Evolutionary conservation across 2,797 vertebrate genomes (phyloP).

Genomic region (Falco rusticolus): DNA sequence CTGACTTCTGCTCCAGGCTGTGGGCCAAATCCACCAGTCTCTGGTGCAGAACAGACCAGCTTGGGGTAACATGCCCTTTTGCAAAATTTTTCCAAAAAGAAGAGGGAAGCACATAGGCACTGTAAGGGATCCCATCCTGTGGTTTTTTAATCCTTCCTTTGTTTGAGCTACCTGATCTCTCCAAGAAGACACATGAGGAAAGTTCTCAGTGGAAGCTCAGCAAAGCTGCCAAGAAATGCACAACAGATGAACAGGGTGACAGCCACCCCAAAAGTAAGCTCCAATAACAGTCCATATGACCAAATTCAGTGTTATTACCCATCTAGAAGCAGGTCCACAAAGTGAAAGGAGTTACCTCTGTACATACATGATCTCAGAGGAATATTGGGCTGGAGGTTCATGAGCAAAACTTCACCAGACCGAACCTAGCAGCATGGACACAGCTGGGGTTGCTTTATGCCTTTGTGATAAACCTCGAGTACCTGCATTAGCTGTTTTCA

Average conservation of each 20-base stretch:
- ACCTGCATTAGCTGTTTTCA: neutral
- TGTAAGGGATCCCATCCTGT: neutral
- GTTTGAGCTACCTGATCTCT: neutral
- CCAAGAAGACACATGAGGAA: neutral
- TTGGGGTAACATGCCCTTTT: neutral
- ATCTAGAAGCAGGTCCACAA: neutral
- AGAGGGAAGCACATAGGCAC: neutral
- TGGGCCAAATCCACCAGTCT: neutral
- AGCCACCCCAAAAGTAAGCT: neutral
- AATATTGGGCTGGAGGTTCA: neutral
- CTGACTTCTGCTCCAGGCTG: neutral
- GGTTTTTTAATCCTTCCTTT: neutral
- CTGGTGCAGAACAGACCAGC: neutral
- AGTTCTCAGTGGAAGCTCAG: neutral
- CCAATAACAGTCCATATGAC: neutral
- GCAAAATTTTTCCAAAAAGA: neutral
- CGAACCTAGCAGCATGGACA: neutral
- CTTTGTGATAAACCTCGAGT: neutral
- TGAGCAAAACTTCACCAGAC: neutral
- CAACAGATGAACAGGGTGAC: neutral
- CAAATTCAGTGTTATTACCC: neutral
- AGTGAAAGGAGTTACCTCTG: neutral
- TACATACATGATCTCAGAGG: neutral
- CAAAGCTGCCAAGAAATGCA: neutral
- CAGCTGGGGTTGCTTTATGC: neutral